Evolutionary conservation across 2,888 invertebrate species (phyloP).

Genomic region (Lasioglossum villosulum): DNA sequence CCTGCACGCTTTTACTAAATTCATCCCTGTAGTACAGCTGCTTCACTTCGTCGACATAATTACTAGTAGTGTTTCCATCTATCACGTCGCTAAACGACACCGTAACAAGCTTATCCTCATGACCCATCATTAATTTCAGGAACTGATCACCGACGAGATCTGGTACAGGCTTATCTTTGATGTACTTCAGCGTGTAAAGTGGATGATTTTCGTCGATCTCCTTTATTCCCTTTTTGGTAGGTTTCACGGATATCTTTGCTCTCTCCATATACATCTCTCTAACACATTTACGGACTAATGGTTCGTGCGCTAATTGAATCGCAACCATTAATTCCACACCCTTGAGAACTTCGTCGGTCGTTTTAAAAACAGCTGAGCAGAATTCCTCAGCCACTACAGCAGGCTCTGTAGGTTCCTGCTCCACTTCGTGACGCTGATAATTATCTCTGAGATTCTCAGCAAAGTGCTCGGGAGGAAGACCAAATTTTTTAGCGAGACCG

Average conservation of each 20-base stretch:
- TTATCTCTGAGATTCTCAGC: conserved; percentile 98
- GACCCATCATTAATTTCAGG: conserved; percentile 92
- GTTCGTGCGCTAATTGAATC: conserved; percentile 96
- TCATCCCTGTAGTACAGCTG: conserved; percentile 95
- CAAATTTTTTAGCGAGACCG: conserved; percentile 95
- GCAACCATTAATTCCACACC: conserved; percentile 98
- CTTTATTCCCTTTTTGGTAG: conserved; percentile 96
- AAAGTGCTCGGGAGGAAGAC: conserved; percentile 96
- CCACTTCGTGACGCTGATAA: conserved; percentile 97
- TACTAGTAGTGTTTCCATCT: conserved; percentile 91
- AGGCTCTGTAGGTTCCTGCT: conserved; percentile 95
- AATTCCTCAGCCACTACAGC: conserved; percentile 92
- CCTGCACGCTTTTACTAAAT: conserved; percentile 96
- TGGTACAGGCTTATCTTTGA: conserved; percentile 96
- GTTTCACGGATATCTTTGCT: conserved; percentile 92
- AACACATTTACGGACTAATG: conserved; percentile 93
- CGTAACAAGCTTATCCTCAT: conserved; percentile 92
- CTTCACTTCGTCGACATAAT: conserved; percentile 95
- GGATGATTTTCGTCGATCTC: conserved; percentile 98
- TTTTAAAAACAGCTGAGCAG: conserved; percentile 79
- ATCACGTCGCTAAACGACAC: conserved; percentile 90
- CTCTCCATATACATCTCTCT: conserved; percentile 95
- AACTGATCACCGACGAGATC: conserved; percentile 96
- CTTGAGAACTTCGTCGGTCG: conserved; percentile 93
- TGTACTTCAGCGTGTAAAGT: conserved; percentile 94